Evolutionary conservation across 2,113 vertebrate genomes (phyloP), one percentile per base, ranked within the genome.

Genomic region (Phycodurus eques): DNA sequence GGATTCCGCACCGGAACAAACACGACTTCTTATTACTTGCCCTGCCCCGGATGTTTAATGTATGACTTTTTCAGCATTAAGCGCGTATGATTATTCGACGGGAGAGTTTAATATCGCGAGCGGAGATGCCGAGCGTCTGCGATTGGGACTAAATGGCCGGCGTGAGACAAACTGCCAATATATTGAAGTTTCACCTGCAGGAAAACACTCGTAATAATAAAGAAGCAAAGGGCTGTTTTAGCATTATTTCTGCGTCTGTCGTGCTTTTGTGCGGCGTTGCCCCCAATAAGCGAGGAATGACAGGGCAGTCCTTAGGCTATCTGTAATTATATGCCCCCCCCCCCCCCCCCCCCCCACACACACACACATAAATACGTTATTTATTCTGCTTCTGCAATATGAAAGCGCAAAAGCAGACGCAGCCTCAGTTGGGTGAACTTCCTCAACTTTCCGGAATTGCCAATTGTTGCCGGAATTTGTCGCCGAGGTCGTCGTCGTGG

Each of bases 161-260:
- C 42, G 63, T 56, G 61, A 71, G 75, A 85, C 65, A 71, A 80
- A 87, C 87, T 81, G 65, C 74, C 70, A 73, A 84, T 88, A 89
- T 92, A 92, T 92, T 91, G 83, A 81, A 89, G 88, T 88, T 90
- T 85, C 79, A 89, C 82, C 83, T 39, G 35, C 35, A 80, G 84
- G 76, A 72, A 76, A 71, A 79, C 19, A 47, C 42, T 76, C 22
- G 75, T 71, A 77, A 79, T 90, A 91, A 91, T 90, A 85, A 87
- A 83, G 79, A 20, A 65, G 80, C 19, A 60, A 39, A 68, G 68
- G 79, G 89, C 77, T 86, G 76, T 15, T 90, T 91, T 85, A 89
- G 78, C 84, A 75, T 70, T 73, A 72, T 84, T 89, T 85, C 85
- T 91, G 15, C 15, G 90, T 88, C 80, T 85, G 74, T 77, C 73